Percentiles rank a stretch among this genome's conserved stretches.
Evolutionary conservation across 1,140 invertebrate genomes (phyloP).

Genomic region (Lasioglossum baleicum): DNA sequence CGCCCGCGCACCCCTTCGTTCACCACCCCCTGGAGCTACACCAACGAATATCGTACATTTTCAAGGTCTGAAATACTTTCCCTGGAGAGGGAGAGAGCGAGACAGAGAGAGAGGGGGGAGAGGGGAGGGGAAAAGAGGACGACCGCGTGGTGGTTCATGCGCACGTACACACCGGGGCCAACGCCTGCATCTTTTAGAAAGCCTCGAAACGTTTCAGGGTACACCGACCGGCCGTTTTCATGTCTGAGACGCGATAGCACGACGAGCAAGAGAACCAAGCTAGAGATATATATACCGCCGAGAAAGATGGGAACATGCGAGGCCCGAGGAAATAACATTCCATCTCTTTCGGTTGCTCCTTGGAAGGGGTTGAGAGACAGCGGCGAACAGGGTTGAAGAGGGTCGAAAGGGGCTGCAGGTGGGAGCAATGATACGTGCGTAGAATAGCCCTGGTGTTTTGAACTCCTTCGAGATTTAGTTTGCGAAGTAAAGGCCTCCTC

Average conservation of each 20-base stretch:
- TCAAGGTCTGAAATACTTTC: conserved; percentile 69
- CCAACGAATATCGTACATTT: conserved; percentile 60
- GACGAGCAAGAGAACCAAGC: conserved; percentile 39
- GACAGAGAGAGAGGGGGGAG: too few species aligned
- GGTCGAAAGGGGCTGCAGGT: conserved; percentile 51
- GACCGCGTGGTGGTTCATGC: too few species aligned
- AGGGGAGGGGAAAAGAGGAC: neutral
- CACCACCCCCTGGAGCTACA: conserved; percentile 20
- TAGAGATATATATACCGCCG: neutral
- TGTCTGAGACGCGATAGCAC: conserved; percentile 55
- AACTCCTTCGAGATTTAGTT: conserved; percentile 72
- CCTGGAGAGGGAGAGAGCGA: conserved; percentile 1
- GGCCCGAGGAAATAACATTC: neutral
- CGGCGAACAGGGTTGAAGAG: conserved; percentile 46
- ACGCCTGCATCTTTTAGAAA: conserved; percentile 70
- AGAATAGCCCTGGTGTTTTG: conserved; percentile 68
- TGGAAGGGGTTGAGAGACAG: conserved; percentile 46
- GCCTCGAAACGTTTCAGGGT: conserved; percentile 42
- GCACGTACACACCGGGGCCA: neutral
- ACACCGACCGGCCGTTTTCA: conserved; percentile 55
- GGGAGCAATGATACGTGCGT: conserved; percentile 72
- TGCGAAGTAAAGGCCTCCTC: conserved; percentile 51
- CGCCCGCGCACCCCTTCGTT: neutral
- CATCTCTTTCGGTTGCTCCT: conserved; percentile 2
- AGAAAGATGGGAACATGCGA: conserved; percentile 20